phyloP scores from a whole-genome alignment of 2,888 invertebrate species.

The Eucera pruinosa region DNA sequence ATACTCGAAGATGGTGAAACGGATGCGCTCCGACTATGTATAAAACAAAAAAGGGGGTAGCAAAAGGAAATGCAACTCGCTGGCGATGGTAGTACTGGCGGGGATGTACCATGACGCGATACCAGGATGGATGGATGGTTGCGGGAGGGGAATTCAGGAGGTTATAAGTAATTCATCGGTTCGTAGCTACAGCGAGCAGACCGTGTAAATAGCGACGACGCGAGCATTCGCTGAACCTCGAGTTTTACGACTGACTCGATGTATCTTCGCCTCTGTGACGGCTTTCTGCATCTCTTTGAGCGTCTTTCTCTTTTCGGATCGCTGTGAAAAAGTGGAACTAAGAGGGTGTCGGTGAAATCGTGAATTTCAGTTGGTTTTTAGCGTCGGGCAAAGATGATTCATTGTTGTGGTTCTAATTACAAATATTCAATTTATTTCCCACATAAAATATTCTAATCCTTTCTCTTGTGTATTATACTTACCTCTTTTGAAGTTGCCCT shows the following conservation, averaged over 20 bases:
- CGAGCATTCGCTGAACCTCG: conserved; percentile 52
- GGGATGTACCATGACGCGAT: conserved; percentile 31
- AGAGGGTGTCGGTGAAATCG: neutral
- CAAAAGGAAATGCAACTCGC: neutral
- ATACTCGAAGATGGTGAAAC: conserved; percentile 56
- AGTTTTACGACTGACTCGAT: conserved; percentile 20
- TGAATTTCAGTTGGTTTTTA: neutral
- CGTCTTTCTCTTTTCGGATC: conserved; percentile 1
- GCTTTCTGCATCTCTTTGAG: neutral
- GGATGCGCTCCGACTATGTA: conserved; percentile 15
- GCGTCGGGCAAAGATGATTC: neutral
- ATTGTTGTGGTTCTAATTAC: neutral
- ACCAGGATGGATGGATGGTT: conserved; percentile 30
- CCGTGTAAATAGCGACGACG: conserved; percentile 66
- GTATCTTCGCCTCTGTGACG: conserved; percentile 41
- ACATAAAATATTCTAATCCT: neutral
- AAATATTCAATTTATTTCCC: neutral
- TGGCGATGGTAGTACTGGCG: neutral
- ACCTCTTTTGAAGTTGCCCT: neutral
- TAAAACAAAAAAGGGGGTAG: conserved; percentile 38
- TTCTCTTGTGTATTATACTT: no score
- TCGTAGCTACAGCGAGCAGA: conserved; percentile 49
- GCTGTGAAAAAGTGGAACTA: neutral
- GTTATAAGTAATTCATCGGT: conserved; percentile 74
- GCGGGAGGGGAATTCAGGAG: conserved; percentile 46